Percentiles rank a stretch among this genome's conserved stretches.
Evolutionary conservation across 35 echinoderm and acorn worm genomes (phyloP).

Genomic region (Apostichopus parvimensis): DNA sequence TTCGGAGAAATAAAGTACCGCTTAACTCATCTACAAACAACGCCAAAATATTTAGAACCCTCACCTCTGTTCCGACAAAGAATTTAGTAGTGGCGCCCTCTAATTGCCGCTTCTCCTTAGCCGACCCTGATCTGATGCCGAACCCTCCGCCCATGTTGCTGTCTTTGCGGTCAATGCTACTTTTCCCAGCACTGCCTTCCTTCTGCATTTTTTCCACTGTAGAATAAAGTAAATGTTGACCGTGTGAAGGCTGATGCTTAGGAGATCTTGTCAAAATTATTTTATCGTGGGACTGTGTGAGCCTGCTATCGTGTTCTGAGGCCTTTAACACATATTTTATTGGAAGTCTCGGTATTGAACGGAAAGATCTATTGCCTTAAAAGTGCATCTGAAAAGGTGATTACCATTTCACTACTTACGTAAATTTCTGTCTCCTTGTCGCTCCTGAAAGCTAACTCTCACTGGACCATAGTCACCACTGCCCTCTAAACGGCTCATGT

Average conservation of each 20-base stretch:
- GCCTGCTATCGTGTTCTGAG: too few relatives aligned
- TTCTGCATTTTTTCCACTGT: conserved; percentile 72
- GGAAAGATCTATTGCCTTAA: too few relatives aligned
- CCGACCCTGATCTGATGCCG: conserved; percentile 67
- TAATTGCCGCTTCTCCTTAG: conserved; percentile 90
- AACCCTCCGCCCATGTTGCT: conserved; percentile 47
- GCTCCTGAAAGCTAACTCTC: conserved; percentile 83
- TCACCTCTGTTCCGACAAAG: conserved; percentile 96
- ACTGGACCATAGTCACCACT: conserved; percentile 87
- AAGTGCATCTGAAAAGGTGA: too few relatives aligned
- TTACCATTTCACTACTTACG: conserved; percentile 64
- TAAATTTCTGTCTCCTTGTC: conserved; percentile 88
- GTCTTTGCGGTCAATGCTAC: conserved; percentile 66
- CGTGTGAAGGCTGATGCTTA: too few relatives aligned
- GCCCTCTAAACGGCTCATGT: conserved; percentile 82
- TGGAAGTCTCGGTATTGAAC: too few relatives aligned
- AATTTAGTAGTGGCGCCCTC: conserved; percentile 88
- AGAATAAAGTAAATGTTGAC: neutral
- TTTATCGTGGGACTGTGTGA: too few relatives aligned
- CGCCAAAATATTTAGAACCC: neutral
- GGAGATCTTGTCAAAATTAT: too few relatives aligned
- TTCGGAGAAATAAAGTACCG: too few relatives aligned
- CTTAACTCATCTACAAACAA: too few relatives aligned
- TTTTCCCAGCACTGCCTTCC: conserved; percentile 32
- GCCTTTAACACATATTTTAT: too few relatives aligned